phyloP scores from a whole-genome alignment of 1,140 invertebrate genomes.

The Caenorhabditis remanei region DNA sequence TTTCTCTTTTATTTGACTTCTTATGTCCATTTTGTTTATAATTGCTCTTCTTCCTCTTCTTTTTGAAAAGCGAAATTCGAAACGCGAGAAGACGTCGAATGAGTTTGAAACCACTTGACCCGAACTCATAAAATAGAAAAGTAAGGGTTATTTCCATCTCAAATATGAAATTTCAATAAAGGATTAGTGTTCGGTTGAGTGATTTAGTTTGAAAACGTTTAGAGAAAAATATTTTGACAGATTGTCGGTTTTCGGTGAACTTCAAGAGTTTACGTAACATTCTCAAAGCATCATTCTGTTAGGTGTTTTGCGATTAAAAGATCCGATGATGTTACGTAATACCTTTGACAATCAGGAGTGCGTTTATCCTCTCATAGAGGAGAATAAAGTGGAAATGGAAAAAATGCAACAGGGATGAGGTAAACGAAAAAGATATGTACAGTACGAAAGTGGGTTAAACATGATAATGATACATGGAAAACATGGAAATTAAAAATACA shows the following conservation, averaged over 20 bases:
- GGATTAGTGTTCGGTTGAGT: neutral
- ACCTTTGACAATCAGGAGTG: neutral
- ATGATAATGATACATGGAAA: slow-evolving; percentile 11
- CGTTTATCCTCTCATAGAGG: neutral
- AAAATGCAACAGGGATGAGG: slow-evolving; percentile 4
- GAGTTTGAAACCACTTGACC: slow-evolving; percentile 17
- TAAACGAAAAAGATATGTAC: slow-evolving; percentile 23
- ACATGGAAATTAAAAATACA: neutral
- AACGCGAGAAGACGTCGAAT: neutral
- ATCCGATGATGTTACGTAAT: neutral
- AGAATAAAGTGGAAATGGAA: neutral
- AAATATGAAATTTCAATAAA: neutral
- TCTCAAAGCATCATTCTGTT: neutral
- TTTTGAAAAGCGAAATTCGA: neutral
- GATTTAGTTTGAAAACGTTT: neutral
- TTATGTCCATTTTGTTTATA: slow-evolving; percentile 30
- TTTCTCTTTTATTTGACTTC: neutral
- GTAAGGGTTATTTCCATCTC: neutral
- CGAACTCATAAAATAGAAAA: neutral
- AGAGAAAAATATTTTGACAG: neutral
- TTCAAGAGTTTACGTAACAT: neutral
- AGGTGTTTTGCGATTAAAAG: neutral
- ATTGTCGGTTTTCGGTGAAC: neutral
- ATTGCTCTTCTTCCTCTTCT: slow-evolving; percentile 11
- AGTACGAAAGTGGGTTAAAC: neutral